Evolutionary conservation across 2,888 invertebrate species (phyloP).

Genomic region (Pollenia angustigena): DNA sequence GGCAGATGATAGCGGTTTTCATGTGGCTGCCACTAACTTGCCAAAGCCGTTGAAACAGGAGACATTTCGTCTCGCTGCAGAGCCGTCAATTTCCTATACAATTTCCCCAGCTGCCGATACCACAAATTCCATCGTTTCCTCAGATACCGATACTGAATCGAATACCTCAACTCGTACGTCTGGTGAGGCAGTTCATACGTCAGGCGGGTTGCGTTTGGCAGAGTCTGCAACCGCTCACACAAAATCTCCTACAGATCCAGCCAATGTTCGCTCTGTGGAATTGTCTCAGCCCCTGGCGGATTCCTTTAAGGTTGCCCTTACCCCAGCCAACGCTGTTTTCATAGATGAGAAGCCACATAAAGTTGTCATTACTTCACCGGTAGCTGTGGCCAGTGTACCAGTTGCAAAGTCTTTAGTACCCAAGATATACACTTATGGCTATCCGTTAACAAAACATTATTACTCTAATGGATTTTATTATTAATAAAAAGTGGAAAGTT

Average conservation of each 20-base stretch:
- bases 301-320: slow-evolving; percentile 83
- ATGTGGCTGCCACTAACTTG: slow-evolving; percentile 87
- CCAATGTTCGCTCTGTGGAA: slow-evolving; percentile 76
- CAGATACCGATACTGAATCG: slow-evolving; percentile 78
- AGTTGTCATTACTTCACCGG: slow-evolving; percentile 63
- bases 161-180: slow-evolving; percentile 78
- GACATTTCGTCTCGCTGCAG: slow-evolving; percentile 57
- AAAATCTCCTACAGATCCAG: slow-evolving; percentile 70
- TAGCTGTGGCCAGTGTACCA: slow-evolving; percentile 55
- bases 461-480: slow-evolving; percentile 67
- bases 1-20: slow-evolving; percentile 86
- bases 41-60: slow-evolving; percentile 80
- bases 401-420: slow-evolving; percentile 65
- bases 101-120: slow-evolving; percentile 69
- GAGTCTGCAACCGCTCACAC: slow-evolving; percentile 71
- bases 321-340: slow-evolving; percentile 76
- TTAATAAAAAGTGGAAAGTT: slow-evolving; percentile 26
- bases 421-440: slow-evolving; percentile 75
- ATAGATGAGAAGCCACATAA: slow-evolving; percentile 76
- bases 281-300: slow-evolving; percentile 80
- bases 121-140: slow-evolving; percentile 69
- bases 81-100: slow-evolving; percentile 71
- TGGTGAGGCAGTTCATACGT: slow-evolving; percentile 79
- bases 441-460: slow-evolving; percentile 73
- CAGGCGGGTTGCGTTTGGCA: slow-evolving; percentile 78